Conservation (phyloP, 2,113 vertebrate species). For the Brienomyrus longianalis region DNA sequence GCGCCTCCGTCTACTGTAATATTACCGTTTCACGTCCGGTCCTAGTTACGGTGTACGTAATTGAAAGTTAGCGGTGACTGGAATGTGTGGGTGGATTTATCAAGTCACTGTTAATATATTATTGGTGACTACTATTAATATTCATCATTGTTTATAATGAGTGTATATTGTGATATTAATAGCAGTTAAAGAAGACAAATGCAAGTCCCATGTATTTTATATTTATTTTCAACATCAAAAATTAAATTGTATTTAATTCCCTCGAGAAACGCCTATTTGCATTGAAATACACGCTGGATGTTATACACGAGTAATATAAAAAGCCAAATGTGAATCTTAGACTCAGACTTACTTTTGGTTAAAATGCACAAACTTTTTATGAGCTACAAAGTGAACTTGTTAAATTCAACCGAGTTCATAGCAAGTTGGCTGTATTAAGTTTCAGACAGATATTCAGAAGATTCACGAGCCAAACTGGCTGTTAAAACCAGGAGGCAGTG, state of each 20-base stretch:
- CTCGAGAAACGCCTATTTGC: neutral
- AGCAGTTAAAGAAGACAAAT: neutral
- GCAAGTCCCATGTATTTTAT: neutral
- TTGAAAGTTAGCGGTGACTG: neutral
- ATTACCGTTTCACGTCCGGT: neutral
- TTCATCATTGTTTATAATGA: neutral
- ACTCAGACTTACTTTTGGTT: neutral
- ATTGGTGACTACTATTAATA: neutral
- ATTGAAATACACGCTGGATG: neutral
- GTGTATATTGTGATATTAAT: neutral
- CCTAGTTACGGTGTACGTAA: neutral
- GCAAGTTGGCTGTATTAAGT: neutral
- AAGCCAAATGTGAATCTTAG: neutral
- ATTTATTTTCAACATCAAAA: neutral
- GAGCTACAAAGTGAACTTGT: neutral
- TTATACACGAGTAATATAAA: neutral
- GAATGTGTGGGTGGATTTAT: neutral
- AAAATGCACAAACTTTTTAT: neutral
- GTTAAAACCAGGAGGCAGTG: neutral
- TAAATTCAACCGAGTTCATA: neutral
- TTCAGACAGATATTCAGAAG: neutral
- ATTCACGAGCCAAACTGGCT: neutral
- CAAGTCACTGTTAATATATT: neutral
- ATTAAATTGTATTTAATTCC: neutral
- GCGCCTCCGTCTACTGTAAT: neutral